These are phyloP conservation scores for Triplophysa rosa DNA, from an alignment of 2,113 vertebrate genomes.

Conservation along the genomic window DNA sequence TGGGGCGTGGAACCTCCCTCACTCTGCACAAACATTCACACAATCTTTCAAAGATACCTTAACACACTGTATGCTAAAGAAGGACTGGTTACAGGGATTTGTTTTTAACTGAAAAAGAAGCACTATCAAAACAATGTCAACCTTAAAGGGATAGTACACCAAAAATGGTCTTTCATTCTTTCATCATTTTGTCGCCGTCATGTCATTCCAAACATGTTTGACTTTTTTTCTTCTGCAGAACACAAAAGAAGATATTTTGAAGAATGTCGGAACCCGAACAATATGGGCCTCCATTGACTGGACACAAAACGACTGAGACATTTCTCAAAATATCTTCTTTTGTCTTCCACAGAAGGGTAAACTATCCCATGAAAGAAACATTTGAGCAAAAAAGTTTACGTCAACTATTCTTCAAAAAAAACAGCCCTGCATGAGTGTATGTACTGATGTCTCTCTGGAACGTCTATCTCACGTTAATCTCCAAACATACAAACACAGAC, in stretches of 20 bases:
- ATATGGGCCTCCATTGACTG: too few relatives aligned
- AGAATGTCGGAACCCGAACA: too few relatives aligned
- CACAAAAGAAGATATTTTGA: too few relatives aligned
- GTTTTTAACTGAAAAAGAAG: neutral
- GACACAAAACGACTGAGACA: too few relatives aligned
- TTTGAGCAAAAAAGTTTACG: too few relatives aligned
- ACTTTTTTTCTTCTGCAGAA: too few relatives aligned
- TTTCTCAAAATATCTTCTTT: too few relatives aligned
- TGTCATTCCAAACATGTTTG: too few relatives aligned
- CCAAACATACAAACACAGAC: conserved; percentile 44
- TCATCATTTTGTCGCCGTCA: too few relatives aligned
- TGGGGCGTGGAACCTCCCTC: conserved; percentile 44
- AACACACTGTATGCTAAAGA: neutral
- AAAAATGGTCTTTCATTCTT: too few relatives aligned
- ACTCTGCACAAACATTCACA: conserved; percentile 12
- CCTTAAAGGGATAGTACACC: neutral
- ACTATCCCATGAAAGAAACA: too few relatives aligned
- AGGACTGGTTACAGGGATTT: neutral
- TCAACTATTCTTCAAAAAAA: neutral
- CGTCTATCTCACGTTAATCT: conserved; percentile 15
- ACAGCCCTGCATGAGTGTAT: neutral
- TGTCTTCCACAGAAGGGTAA: too few relatives aligned
- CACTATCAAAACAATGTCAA: neutral
- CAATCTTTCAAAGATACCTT: neutral
- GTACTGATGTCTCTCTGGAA: conserved; percentile 8